Base-by-base conservation (phyloP, 2,797 vertebrate species). In the Smutsia temminckii region DNA sequence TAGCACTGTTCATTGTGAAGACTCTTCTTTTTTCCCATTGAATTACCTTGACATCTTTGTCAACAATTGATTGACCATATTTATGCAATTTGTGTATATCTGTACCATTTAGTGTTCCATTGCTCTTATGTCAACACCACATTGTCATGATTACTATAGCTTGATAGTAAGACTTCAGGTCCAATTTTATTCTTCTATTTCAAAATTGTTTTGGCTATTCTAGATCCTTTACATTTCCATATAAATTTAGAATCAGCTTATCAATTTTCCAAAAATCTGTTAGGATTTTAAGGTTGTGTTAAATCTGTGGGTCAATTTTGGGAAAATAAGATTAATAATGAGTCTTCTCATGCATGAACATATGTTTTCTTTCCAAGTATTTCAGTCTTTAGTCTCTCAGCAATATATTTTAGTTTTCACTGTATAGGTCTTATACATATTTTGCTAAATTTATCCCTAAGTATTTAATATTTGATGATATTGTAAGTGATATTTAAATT, bases 211-310 rank as follows among this genome's bases (percentile, higher is more conserved):
- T 93, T 81, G 20, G 42, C 4, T 89, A 18, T 61, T 29, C 57
- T 92, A 55, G 16, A 4, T 83, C 46, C 40, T 95, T 40, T 53
- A 55, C 21, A 72, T 94, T 93, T 95, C 17, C 79, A 72, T 61
- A 8, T 27, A 80, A 29, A 87, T 89, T 80, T 83, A 72, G 4
- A 63, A 85, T 89, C 18, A 83, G 34, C 6, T 68, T 94, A 49
- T 53, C 29, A 78, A n/a, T 53, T 93, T 74, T 29, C 37, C 59
- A 37, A 89, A 96, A 91, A 20, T 11, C 29, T 61, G 20, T 49
- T 37, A 57, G 16, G 29, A 90, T 85, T 94, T 96, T 79, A 0
- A 51, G 7, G 49, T 42, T 84, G 4, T 68, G 27, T 89, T 86
- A 64, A 89, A 77, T 88, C 34, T 87, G 11, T 32, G 75, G 51